Conservation (phyloP, 1,140 invertebrate species). For the Littorina saxatilis region DNA sequence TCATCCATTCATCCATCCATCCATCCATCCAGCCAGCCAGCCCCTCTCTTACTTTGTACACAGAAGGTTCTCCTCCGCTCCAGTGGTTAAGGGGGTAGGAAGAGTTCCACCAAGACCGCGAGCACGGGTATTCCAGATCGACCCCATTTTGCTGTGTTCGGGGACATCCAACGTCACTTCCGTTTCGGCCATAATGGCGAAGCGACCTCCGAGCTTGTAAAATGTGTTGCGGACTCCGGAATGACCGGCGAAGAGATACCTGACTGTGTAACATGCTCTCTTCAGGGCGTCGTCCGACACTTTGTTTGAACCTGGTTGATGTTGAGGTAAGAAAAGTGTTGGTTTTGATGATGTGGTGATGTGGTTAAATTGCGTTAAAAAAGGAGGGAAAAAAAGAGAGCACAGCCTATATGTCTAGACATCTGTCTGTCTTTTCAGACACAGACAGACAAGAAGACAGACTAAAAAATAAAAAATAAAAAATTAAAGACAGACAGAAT, state of each 20-base stretch:
- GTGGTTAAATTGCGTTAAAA: no score
- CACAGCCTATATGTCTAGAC: no score
- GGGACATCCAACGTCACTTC: neutral
- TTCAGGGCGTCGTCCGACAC: conserved; percentile 11
- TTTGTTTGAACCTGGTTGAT: neutral
- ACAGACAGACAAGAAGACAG: no score
- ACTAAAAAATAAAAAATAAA: neutral
- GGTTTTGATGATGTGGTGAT: no score
- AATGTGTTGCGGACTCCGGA: neutral
- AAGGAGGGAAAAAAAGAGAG: no score
- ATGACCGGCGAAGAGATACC: neutral
- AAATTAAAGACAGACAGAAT: neutral
- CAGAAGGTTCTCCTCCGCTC: conserved; percentile 14
- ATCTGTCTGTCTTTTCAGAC: no score
- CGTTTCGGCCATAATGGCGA: neutral
- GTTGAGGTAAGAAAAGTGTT: no score
- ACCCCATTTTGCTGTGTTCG: neutral
- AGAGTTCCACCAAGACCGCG: neutral
- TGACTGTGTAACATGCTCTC: neutral
- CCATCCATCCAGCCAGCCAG: no score
- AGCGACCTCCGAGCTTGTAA: neutral
- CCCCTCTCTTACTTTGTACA: no score
- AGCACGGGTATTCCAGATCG: neutral
- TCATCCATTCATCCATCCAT: no score
- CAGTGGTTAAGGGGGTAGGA: neutral